Conservation (phyloP, 2,797 vertebrate genomes). For the Leptodactylus fallax region DNA sequence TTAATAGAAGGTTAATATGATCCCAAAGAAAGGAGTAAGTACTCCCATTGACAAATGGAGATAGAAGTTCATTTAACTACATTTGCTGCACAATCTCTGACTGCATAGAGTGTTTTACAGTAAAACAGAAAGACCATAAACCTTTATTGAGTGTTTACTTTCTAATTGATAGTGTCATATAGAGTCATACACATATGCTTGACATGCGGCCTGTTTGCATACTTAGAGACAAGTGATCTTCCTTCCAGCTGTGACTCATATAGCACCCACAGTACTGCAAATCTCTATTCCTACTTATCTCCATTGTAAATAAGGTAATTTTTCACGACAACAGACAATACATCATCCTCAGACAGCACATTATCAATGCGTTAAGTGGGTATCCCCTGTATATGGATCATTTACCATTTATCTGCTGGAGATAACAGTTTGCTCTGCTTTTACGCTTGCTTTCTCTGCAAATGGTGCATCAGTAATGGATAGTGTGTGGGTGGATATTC, state of each 20-base stretch:
- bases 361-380: conserved; percentile 51
- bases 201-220: neutral
- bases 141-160: neutral
- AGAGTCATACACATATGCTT: neutral
- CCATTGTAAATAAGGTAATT: conserved; percentile 40
- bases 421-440: conserved; percentile 47
- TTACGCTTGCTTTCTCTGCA: conserved; percentile 36
- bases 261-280: neutral
- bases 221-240: neutral
- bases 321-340: conserved; percentile 41
- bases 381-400: conserved; percentile 57
- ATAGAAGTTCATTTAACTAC: neutral
- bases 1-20: neutral
- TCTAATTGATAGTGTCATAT: conserved; percentile 21
- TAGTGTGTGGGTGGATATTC: conserved; percentile 16
- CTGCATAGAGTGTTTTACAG: neutral
- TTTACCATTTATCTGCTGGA: conserved; percentile 52
- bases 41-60: neutral
- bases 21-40: neutral
- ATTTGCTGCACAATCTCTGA: neutral
- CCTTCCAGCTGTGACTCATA: neutral
- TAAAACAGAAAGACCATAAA: neutral
- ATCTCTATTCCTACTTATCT: neutral
- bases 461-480: conserved; percentile 42
- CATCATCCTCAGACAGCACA: conserved; percentile 34